Base-by-base conservation (phyloP, 2,113 vertebrate genomes). In the Macroglossus sobrinus region DNA sequence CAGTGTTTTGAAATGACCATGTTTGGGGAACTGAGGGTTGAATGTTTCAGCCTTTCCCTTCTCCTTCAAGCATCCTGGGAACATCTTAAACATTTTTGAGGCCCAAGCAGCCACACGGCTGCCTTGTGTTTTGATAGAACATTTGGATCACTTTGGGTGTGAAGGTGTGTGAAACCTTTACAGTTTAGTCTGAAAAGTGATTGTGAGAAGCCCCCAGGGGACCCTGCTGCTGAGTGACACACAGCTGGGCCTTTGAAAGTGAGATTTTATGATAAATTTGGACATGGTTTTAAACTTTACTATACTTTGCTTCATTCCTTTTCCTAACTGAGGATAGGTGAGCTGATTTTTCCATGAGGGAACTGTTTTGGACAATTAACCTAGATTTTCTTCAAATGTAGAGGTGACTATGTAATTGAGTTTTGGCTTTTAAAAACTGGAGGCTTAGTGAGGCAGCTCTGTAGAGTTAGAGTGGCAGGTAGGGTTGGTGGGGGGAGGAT, bases 261-360 rank as follows among this genome's bases (percentile, higher is more conserved):
- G 47, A 40, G 30, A 53, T 93, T 95, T 94, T 82, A n/a, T 93
- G 88, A 93, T 84, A 84, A 59, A 96, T 84, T n/a, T 91, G 79
- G 92, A 84, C 89, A 87, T 59, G 45, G 69, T 74, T 91, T 95
- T 80, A 82, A 82, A 89, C 40, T 75, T 94, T 43, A 76, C 64
- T 92, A 0, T 84, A 87, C 75, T 84, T 75, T 26, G 13, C 84
- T 95, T 57, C 68, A 81, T 88, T 93, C 55, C 35, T 80, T 94
- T 88, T 50, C 91, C 71, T 76, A 69, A 90, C 90, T 88, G 78
- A 96, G 92, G 71, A 78, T 75, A 71, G 76, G 50, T 90, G 87
- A 96, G 84, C 84, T 95, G 92, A 88, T 84, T 95, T 97, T 96
- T 94, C 91, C 94, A 95, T 78, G 93, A 88, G 76, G 69, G 30